Conservation (phyloP, 2,113 vertebrate species). For the Laterallus jamaicensis region DNA sequence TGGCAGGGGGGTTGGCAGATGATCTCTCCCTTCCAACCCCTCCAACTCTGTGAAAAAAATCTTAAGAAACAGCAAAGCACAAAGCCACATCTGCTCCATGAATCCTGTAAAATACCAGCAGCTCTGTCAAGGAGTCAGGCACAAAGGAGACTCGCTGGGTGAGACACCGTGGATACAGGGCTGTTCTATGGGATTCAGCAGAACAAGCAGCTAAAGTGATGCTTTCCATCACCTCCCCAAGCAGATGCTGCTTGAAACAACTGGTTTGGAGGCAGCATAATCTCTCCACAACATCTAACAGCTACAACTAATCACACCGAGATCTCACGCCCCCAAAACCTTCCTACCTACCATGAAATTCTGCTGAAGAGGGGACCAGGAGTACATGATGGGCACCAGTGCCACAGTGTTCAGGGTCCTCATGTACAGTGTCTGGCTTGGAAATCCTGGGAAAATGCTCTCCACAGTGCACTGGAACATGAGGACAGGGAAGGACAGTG, state of each 20-base stretch:
- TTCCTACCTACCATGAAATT: slow-evolving; percentile 93
- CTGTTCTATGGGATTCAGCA: background rate
- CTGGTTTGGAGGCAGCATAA: background rate
- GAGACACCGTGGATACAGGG: accelerated
- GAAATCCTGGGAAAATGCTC: slow-evolving; percentile 89
- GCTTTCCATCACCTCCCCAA: background rate
- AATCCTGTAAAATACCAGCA: background rate
- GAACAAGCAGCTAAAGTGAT: background rate
- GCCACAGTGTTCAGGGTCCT: slow-evolving; percentile 92
- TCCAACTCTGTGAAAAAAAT: background rate
- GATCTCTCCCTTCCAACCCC: no score
- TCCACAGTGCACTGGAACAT: slow-evolving; percentile 87
- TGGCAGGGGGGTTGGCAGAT: no score
- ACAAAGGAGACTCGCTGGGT: background rate
- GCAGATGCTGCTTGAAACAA: background rate
- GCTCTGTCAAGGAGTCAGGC: background rate
- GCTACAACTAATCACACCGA: background rate
- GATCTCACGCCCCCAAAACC: background rate
- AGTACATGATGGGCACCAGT: slow-evolving; percentile 97
- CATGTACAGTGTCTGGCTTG: slow-evolving; percentile 89
- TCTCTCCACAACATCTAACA: background rate
- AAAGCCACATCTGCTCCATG: background rate
- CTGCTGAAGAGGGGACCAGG: slow-evolving; percentile 98
- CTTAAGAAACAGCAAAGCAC: accelerated
- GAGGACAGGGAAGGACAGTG: background rate